Conservation (phyloP, 2,113 vertebrate species). For the Piprites chloris region DNA sequence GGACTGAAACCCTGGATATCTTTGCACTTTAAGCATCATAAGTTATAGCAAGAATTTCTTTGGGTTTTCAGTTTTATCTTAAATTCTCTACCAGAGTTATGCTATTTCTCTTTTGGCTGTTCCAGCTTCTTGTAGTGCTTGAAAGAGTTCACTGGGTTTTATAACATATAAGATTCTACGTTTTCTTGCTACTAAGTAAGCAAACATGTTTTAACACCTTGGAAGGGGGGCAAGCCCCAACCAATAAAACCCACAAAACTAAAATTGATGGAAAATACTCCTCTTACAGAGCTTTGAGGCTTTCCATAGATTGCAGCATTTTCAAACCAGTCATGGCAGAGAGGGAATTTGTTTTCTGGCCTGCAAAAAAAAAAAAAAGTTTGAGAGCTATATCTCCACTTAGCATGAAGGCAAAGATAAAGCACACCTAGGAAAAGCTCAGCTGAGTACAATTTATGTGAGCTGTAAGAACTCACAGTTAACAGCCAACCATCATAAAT, state of each 20-base stretch:
- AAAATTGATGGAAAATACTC: not conserved
- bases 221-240: too few relatives aligned
- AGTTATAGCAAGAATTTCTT: not conserved
- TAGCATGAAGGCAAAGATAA: not conserved
- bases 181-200: not conserved
- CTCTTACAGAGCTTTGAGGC: not conserved
- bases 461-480: not conserved
- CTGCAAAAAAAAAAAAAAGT: not conserved
- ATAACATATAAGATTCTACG: not conserved
- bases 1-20: not conserved
- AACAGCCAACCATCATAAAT: not conserved
- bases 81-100: not conserved
- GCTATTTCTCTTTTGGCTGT: not conserved
- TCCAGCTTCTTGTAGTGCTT: not conserved
- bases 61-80: not conserved
- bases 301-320: not conserved
- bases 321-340: not conserved
- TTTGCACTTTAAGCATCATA: not conserved
- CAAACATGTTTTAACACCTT: not conserved
- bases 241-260: not conserved
- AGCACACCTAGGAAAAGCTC: not conserved
- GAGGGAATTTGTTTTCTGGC: not conserved
- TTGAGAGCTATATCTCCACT: not conserved
- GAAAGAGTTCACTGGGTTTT: not conserved
- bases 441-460: not conserved